Evolutionary conservation across 2,888 invertebrate species (phyloP), one percentile per base, ranked within the genome.

Genomic region (Cephus spinipes): DNA sequence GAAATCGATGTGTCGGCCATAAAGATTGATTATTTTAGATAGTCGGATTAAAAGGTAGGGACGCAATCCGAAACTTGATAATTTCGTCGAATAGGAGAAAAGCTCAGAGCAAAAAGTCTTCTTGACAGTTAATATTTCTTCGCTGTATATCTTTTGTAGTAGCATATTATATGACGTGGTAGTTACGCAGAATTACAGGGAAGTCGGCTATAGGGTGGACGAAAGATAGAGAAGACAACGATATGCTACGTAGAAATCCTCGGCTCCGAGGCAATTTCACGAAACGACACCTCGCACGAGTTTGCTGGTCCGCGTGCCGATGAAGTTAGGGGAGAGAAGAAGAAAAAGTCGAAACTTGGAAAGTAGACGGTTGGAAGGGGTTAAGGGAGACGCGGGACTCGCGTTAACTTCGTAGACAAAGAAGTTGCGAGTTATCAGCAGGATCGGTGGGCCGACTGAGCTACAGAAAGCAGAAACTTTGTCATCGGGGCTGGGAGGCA

Each of bases 401-500:
- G 71, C 31, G 71, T 33, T 71, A 71, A 71, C 71, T 71, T 71
- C 33, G 71, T 71, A 12, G 71, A 71, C 71, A 71, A 71, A 71
- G 71, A 33, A 33, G 71, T 71, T 71, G 12, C 71, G 12, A 33
- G 71, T 33, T 55, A 55, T 55, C 55, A 55, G 23, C 9, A 55
- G 23, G 23, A 55, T 23, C 55, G 12, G 71, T 71, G 30, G 31
- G 71, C 71, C 12, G 12, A 55, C 23, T 23, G 23, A 55, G 55
- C 55, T 23, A 55, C 23, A 2, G 15, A 55, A 55, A 55, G 55
- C 55, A 55, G 23, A 55, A 55, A 71, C 31, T 71, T 71, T 33
- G 31, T 71, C 71, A 71, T 31, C 15, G 31, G 6, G 15, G 32
- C 71, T 32, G 12, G 31, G 2, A 55, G 23, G 55, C 55, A 9